phyloP scores from a whole-genome alignment of 2,113 vertebrate species.

The Dascyllus trimaculatus region DNA sequence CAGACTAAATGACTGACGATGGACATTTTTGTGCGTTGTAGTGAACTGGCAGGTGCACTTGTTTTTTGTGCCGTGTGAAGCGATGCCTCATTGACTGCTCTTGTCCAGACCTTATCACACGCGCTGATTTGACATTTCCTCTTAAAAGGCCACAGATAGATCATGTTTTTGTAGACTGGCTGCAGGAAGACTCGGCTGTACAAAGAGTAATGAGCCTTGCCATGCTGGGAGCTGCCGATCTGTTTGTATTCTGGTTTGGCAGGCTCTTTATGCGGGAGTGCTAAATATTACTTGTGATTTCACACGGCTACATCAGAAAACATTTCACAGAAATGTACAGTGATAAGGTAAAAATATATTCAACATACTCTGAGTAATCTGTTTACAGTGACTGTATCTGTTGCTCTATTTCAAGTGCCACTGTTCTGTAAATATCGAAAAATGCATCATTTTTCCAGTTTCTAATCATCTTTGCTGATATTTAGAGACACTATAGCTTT shows the following conservation, averaged over 20 bases:
- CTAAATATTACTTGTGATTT: constrained; percentile 33
- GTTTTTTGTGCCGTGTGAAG: constrained; percentile 21
- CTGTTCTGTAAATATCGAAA: background rate
- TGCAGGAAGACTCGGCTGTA: constrained; percentile 26
- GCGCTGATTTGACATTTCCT: constrained; percentile 81
- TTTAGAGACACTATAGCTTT: background rate
- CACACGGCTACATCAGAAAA: background rate
- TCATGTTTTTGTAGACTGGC: constrained; percentile 64
- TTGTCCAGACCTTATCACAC: constrained; percentile 58
- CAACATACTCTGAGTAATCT: background rate
- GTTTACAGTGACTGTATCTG: background rate
- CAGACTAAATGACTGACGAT: constrained; percentile 54
- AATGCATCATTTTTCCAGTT: background rate
- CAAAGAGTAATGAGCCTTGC: constrained; percentile 45
- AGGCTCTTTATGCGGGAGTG: constrained; percentile 17
- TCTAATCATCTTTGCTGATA: background rate
- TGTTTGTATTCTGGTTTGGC: constrained; percentile 32
- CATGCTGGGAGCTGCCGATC: constrained; percentile 6
- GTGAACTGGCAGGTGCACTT: constrained; percentile 26
- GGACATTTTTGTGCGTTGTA: constrained; percentile 14
- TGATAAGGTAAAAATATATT: background rate
- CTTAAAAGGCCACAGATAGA: constrained; percentile 78
- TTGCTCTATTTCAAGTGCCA: background rate
- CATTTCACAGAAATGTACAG: background rate
- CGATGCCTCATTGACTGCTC: constrained; percentile 60